These are phyloP conservation scores for Diarsia mendica DNA, from an alignment of 2,888 invertebrate species.

Conservation along the genomic window DNA sequence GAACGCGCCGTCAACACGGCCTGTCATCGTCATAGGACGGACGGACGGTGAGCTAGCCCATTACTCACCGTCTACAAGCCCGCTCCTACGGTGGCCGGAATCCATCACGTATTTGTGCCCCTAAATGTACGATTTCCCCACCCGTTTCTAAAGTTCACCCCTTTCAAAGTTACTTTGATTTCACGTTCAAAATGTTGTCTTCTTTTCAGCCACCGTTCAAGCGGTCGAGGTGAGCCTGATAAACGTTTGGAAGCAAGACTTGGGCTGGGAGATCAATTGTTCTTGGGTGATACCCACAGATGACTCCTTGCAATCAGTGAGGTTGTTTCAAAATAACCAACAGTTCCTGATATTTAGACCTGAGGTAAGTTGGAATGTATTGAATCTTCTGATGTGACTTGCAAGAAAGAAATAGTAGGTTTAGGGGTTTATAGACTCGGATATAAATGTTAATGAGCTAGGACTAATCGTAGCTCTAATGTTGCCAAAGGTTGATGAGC, in stretches of 20 bases:
- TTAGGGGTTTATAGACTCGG: not conserved
- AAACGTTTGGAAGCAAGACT: conserved; percentile 75
- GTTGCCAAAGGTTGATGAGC: not conserved
- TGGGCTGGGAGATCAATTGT: conserved; percentile 82
- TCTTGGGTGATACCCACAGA: conserved; percentile 75
- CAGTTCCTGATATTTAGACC: conserved; percentile 84
- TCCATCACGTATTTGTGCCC: no score
- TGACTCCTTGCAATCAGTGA: conserved; percentile 82
- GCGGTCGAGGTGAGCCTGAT: conserved; percentile 75
- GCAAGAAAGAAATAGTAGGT: not conserved
- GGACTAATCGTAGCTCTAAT: not conserved
- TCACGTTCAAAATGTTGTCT: not conserved
- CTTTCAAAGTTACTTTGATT: not conserved
- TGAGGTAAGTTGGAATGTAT: conserved; percentile 71
- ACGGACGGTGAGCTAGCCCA: no score
- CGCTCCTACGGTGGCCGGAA: no score
- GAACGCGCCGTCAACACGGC: no score
- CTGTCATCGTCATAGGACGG: no score
- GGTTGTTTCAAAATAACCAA: conserved; percentile 75
- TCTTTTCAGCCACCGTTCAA: conserved; percentile 63
- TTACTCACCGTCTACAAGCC: no score
- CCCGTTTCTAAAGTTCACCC: not conserved
- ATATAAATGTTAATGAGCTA: not conserved
- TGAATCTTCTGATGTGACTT: not conserved
- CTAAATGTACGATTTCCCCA: no score